Percentiles rank a stretch among this genome's conserved stretches.
phyloP scores from a whole-genome alignment of 2,797 vertebrate genomes.

The Carduelis carduelis region DNA sequence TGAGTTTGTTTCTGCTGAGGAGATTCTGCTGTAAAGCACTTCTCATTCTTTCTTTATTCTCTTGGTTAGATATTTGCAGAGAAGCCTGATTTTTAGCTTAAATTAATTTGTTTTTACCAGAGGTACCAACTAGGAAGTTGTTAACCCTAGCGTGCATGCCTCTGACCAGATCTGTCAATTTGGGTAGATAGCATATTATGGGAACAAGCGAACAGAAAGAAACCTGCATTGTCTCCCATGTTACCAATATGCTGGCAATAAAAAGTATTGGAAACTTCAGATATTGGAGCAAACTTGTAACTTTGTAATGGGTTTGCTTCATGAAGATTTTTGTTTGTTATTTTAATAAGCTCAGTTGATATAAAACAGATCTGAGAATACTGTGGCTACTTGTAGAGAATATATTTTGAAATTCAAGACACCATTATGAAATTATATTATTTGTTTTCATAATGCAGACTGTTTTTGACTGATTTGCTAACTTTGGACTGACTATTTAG shows the following conservation, averaged over 20 bases:
- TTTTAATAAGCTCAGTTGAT: background rate
- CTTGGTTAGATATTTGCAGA: background rate
- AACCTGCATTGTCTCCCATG: rapidly evolving
- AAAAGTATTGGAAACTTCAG: background rate
- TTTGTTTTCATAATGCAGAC: background rate
- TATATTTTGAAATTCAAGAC: background rate
- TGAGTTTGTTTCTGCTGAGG: background rate
- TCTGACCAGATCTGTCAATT: background rate
- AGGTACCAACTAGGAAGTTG: background rate
- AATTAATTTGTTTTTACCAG: background rate
- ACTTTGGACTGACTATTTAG: background rate
- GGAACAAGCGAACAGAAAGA: background rate
- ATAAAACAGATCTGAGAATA: background rate
- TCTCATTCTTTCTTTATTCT: background rate
- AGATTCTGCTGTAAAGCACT: background rate
- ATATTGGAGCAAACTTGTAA: background rate
- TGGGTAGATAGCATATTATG: background rate
- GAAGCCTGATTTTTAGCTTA: background rate
- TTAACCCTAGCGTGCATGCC: rapidly evolving
- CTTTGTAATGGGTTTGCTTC: background rate
- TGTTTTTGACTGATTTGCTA: background rate
- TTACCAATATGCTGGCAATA: background rate
- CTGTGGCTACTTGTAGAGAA: background rate
- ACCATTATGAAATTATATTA: background rate
- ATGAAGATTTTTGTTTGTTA: background rate